Percentiles rank a stretch among this genome's conserved stretches.
Evolutionary conservation across 2,797 vertebrate genomes (phyloP).

Genomic region (Hoplostethus mediterraneus): DNA sequence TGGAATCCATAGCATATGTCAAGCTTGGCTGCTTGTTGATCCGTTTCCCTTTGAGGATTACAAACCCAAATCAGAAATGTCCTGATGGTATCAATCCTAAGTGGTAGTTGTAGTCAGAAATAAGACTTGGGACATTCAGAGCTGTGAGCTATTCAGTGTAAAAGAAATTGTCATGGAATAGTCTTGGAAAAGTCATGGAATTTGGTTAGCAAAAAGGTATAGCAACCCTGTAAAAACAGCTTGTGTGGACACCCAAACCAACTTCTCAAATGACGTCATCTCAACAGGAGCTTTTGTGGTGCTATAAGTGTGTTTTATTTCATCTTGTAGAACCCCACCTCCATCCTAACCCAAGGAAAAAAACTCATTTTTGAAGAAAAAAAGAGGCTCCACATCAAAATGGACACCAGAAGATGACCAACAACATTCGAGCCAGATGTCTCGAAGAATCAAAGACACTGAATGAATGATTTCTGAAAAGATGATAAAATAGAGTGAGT

Average conservation of each 20-base stretch:
- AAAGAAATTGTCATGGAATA: too few species aligned
- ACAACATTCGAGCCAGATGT: slow-evolving; percentile 49
- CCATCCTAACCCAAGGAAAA: slow-evolving; percentile 43
- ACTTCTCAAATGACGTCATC: neutral
- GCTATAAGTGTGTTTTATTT: slow-evolving; percentile 38
- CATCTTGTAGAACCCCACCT: slow-evolving; percentile 58
- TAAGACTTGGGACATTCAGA: too few species aligned
- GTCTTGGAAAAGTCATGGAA: too few species aligned
- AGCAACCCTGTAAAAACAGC: slow-evolving; percentile 20
- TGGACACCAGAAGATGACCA: slow-evolving; percentile 69
- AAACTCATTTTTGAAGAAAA: slow-evolving; percentile 57
- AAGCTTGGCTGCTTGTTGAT: too few species aligned
- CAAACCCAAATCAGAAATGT: too few species aligned
- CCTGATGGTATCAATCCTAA: too few species aligned
- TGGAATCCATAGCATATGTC: neutral
- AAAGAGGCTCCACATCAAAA: slow-evolving; percentile 61
- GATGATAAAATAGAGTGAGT: slow-evolving; percentile 59
- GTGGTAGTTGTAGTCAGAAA: too few species aligned
- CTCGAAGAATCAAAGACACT: slow-evolving; percentile 78
- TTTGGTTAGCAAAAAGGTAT: too few species aligned
- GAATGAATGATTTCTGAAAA: slow-evolving; percentile 73
- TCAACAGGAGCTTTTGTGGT: neutral
- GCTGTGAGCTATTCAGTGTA: too few species aligned
- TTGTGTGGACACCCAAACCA: slow-evolving; percentile 22
- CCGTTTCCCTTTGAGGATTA: too few species aligned